Base-by-base conservation (phyloP, 2,888 invertebrate species). In the Dysmachus trigonus region DNA sequence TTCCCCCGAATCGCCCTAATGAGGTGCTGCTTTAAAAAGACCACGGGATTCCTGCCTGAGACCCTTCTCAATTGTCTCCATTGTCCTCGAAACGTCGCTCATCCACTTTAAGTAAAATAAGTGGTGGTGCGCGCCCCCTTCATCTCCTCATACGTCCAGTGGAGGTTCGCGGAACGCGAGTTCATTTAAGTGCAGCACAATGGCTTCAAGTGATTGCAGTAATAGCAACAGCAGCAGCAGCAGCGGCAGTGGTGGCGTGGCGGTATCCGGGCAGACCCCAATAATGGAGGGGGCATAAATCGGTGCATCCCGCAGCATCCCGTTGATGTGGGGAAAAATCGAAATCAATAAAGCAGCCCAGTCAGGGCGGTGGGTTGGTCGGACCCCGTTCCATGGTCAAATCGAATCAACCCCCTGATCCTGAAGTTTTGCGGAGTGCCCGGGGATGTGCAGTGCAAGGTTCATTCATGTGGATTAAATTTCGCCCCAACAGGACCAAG, bases 31-130 rank as follows among this genome's bases (percentile, higher is more conserved):
- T 77, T 77, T 77, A 47, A 81, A n/a, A 81, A 31, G 53, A 81
- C 62, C 81, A 53, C 13, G 53, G 30, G 5, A 81, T 33, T 81
- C 81, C 73, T 73, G 33, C 4, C 30, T 18, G 33, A 53, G 62
- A 31, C 62, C 53, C 81, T 81, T 81, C 76, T 13, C 31, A 31
- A 47, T 81, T 81, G 33, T 81, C 62, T 8, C 10, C 18, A 81
- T 81, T 81, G 81, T 81, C 62, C 81, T 81, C 22, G 22, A 53
- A 27, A 33, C 30, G 22, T 31, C 53, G 33, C 31, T 30, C 38
- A 76, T 81, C 81, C 35, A 81, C 62, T 81, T 81, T 81, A 81
- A 81, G 35, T 62, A 53, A 77, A 47, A 22, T 47, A 77, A 77
- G 47, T 22, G 62, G 62, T 62, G 18, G 3, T 22, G 22, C 22